These are phyloP conservation scores for Nasonia longicornis DNA, from an alignment of 1,140 invertebrate genomes.

Conservation along the genomic window DNA sequence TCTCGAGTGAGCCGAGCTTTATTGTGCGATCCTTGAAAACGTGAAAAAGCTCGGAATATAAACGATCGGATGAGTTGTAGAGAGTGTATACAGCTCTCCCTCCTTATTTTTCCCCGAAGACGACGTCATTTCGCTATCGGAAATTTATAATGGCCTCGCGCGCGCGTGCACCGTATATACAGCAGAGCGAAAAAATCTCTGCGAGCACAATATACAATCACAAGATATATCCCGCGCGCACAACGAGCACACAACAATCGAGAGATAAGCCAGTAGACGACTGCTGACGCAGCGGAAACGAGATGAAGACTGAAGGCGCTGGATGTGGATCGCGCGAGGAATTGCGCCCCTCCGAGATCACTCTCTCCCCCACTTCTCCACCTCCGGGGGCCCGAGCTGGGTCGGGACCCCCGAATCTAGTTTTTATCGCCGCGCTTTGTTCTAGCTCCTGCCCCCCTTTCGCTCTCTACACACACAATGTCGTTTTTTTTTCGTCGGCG, in stretches of 20 bases:
- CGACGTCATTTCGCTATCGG: slow-evolving; percentile 18
- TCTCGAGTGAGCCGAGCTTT: neutral
- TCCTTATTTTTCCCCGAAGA: slow-evolving; percentile 29
- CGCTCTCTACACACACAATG: slow-evolving; percentile 60
- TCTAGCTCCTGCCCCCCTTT: slow-evolving; percentile 62
- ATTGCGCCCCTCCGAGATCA: slow-evolving; percentile 45
- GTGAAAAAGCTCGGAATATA: slow-evolving; percentile 44
- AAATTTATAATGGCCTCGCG: slow-evolving; percentile 18
- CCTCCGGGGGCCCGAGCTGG: slow-evolving; percentile 9
- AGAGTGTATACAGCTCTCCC: slow-evolving; percentile 25
- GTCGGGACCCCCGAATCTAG: slow-evolving; percentile 46
- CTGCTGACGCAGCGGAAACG: slow-evolving; percentile 33
- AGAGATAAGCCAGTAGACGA: neutral
- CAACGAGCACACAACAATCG: slow-evolving; percentile 1
- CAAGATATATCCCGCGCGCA: neutral
- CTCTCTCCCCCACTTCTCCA: slow-evolving; percentile 48
- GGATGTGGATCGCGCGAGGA: slow-evolving; percentile 52
- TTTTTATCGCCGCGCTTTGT: slow-evolving; percentile 66
- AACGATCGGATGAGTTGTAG: slow-evolving; percentile 44
- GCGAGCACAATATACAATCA: neutral
- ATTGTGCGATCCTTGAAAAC: slow-evolving; percentile 39
- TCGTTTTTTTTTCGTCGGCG: slow-evolving; percentile 64
- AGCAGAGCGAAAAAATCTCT: neutral
- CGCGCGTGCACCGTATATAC: slow-evolving; percentile 1
- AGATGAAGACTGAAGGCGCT: slow-evolving; percentile 53